Base-by-base conservation (phyloP, 2,113 vertebrate species). In the Centropus bengalensis region DNA sequence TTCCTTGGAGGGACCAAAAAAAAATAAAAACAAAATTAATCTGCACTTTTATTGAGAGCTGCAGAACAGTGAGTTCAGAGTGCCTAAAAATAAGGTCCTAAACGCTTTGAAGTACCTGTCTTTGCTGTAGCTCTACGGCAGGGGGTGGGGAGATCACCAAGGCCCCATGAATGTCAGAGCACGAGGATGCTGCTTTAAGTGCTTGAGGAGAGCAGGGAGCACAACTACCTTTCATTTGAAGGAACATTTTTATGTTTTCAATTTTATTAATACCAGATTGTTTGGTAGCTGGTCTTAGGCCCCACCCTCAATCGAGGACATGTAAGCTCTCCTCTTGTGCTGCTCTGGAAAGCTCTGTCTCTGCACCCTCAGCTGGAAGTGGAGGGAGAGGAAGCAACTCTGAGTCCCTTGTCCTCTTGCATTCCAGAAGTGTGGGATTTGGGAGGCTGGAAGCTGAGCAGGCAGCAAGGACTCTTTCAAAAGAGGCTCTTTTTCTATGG, bases 331-430 rank as follows among this genome's bases (percentile, higher is more conserved):
- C 62, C 23, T 32, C 38, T 33, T 2, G 49, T 27, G 79, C 78
- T 85, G 60, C 74, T 21, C 74, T 21, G 67, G n/a, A 13, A 20
- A 36, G 3, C 4, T 5, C 42, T 58, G 22, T 0, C 9, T 36
- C 51, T n/a, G 42, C 56, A 28, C 10, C 21, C 21, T 4, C 21
- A 23, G 66, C 33, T 51, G 55, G 2, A 2, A 1, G 0, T 0
- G 36, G 26, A 55, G 54, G 1, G 0, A 45, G 2, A 20, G 21
- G 26, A 30, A 17, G 11, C 0, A 6, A 10, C 38, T 28, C 49
- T 1, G 12, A 6, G 44, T 32, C n/a, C 47, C 49, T 73, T 14
- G 42, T 52, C 19, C 63, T 17, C 33, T 23, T 27, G 73, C 67
- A 33, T 15, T 73, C 62, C 0, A 23, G 59, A 21, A 36, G 14